A percentile compares a stretch with the other conserved stretches of the same genome.
These are phyloP conservation scores for Agonopterix heracliana DNA, from an alignment of 2,888 invertebrate genomes.

Conservation along the genomic window DNA sequence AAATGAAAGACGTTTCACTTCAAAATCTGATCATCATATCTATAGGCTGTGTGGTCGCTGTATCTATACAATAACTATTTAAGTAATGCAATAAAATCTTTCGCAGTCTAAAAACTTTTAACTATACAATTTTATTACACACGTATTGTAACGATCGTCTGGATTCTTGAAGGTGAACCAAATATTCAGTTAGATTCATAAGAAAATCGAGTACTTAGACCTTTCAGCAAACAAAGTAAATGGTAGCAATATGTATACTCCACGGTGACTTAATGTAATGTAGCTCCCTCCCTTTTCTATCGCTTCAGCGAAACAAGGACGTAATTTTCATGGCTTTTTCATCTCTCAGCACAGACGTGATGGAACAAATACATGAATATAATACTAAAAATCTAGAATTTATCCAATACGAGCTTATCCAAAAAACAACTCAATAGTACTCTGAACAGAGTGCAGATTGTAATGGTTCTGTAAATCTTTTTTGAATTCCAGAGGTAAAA, in stretches of 20 bases:
- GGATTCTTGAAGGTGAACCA: constrained; percentile 59
- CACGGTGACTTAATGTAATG: constrained; percentile 61
- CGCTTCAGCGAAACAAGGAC: constrained; percentile 50
- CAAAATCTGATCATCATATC: too few relatives aligned
- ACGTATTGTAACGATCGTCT: constrained; percentile 31
- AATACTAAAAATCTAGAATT: constrained; percentile 66
- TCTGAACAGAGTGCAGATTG: constrained; percentile 50
- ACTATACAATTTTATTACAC: neutral
- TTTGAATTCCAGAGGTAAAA: constrained; percentile 68
- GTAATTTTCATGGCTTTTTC: constrained; percentile 67
- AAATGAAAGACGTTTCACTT: too few relatives aligned
- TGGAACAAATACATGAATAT: constrained; percentile 72
- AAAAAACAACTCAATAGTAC: constrained; percentile 48
- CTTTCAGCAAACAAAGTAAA: constrained; percentile 54
- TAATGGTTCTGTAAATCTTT: constrained; percentile 52
- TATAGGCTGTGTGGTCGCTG: too few relatives aligned
- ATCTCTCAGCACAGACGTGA: constrained; percentile 66
- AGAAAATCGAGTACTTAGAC: constrained; percentile 47
- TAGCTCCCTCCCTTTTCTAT: constrained; percentile 46
- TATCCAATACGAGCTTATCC: constrained; percentile 20
- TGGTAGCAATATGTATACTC: constrained; percentile 50
- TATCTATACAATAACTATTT: too few relatives aligned
- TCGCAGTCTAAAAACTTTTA: neutral
- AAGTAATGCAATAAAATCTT: neutral
- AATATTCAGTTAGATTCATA: constrained; percentile 45